These are phyloP conservation scores for Cecidostiba fungosa DNA, from an alignment of 2,888 invertebrate species.

Conservation along the genomic window DNA sequence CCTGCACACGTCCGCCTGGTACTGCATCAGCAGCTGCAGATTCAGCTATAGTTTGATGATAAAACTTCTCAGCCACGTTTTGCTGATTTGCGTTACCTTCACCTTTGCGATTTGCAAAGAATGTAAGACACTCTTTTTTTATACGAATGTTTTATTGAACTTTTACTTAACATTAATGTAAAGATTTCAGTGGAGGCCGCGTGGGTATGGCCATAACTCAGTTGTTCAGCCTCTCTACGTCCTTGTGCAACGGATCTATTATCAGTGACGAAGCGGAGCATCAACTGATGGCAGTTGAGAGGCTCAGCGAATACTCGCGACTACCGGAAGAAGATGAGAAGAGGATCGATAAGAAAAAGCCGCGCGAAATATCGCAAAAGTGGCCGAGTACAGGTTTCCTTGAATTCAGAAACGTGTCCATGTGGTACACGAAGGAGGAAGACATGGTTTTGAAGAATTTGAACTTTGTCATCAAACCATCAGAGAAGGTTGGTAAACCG, in stretches of 20 bases:
- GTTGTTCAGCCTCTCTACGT: constrained; percentile 79
- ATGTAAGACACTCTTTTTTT: constrained; percentile 67
- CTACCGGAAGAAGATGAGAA: constrained; percentile 82
- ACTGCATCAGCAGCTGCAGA: constrained; percentile 80
- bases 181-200: constrained; percentile 30
- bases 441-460: constrained; percentile 81
- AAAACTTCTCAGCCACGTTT: constrained; percentile 85
- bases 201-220: constrained; percentile 80
- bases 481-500: constrained; percentile 77
- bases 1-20: constrained; percentile 79
- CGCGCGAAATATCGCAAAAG: constrained; percentile 63
- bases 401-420: constrained; percentile 76
- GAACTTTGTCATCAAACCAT: constrained; percentile 76
- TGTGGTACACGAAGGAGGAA: constrained; percentile 80
- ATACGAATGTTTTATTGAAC: neutral
- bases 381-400: constrained; percentile 77
- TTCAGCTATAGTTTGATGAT: constrained; percentile 81
- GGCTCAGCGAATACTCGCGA: constrained; percentile 90
- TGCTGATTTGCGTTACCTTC: constrained; percentile 85
- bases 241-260: constrained; percentile 90
- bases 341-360: constrained; percentile 61
- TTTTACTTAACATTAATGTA: neutral
- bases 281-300: constrained; percentile 90
- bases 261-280: constrained; percentile 88
- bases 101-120: constrained; percentile 82